phyloP scores from a whole-genome alignment of 2,888 invertebrate species.

The Diplolepis rosae region DNA sequence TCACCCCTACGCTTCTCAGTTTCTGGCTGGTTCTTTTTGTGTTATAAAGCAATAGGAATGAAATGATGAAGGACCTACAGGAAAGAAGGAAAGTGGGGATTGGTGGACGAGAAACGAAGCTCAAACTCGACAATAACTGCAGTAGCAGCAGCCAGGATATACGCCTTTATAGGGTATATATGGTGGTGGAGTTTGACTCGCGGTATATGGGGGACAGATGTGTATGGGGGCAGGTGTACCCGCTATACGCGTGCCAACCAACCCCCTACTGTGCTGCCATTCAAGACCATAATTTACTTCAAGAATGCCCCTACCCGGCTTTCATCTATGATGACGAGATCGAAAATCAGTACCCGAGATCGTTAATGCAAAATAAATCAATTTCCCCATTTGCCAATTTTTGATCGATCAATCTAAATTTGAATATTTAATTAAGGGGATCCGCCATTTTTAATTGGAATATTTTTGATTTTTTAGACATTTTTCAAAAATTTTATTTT shows the following conservation, averaged over 20 bases:
- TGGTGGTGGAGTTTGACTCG: constrained; percentile 61
- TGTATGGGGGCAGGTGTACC: constrained; percentile 71
- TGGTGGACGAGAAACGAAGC: constrained; percentile 27
- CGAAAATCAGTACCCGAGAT: constrained; percentile 35
- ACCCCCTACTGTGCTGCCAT: constrained; percentile 71
- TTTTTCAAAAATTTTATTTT: no score
- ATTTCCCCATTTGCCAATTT: constrained; percentile 16
- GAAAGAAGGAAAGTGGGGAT: constrained; percentile 33
- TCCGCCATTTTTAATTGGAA: no score
- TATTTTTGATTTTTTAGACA: no score
- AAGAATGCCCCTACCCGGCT: constrained; percentile 69
- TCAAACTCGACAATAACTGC: constrained; percentile 7
- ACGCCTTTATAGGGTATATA: background rate
- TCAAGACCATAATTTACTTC: constrained; percentile 74
- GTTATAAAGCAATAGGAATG: constrained; percentile 27
- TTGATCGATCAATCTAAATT: background rate
- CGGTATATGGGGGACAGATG: constrained; percentile 68
- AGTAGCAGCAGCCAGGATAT: constrained; percentile 7
- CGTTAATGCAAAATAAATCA: constrained; percentile 27
- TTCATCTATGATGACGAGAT: constrained; percentile 62
- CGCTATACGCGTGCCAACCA: constrained; percentile 72
- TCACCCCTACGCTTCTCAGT: constrained; percentile 26
- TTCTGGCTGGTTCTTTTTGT: constrained; percentile 14
- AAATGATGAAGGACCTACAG: constrained; percentile 18
- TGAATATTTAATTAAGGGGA: background rate